phyloP scores from a whole-genome alignment of 2,797 vertebrate genomes.

The Microctenopoma steveboyesi region DNA sequence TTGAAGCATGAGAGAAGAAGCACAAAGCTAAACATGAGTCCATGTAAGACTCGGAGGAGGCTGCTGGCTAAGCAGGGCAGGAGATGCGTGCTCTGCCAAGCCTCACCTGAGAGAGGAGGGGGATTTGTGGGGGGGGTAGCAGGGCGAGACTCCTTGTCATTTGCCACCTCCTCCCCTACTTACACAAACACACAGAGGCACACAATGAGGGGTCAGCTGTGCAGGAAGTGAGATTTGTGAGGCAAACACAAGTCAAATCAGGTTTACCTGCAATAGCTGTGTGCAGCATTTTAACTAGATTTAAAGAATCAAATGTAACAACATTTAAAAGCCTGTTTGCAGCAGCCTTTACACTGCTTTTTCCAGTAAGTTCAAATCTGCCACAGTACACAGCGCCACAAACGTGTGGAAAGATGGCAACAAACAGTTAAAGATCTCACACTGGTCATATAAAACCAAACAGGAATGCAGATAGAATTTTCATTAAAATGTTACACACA shows the following conservation, averaged over 20 bases:
- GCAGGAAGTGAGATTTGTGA: slow-evolving; percentile 36
- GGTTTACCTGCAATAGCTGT: slow-evolving; percentile 2
- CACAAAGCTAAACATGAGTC: background rate
- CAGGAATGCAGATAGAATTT: background rate
- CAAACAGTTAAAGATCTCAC: background rate
- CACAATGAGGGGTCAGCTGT: slow-evolving; percentile 40
- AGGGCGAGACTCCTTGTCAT: slow-evolving; percentile 80
- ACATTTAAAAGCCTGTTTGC: background rate
- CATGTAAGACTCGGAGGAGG: slow-evolving; percentile 25
- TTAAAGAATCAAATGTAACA: background rate
- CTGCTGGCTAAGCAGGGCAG: slow-evolving; percentile 40
- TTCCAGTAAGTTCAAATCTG: background rate
- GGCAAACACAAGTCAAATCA: slow-evolving; percentile 16
- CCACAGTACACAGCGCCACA: too few relatives aligned
- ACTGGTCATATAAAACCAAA: too few relatives aligned
- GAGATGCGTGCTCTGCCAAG: slow-evolving; percentile 31
- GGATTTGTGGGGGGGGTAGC: slow-evolving; percentile 81
- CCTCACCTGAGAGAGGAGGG: slow-evolving; percentile 89
- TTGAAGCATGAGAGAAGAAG: slow-evolving; percentile 38
- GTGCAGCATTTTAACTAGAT: slow-evolving; percentile 3
- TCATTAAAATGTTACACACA: slow-evolving; percentile 14
- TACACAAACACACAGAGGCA: slow-evolving; percentile 52
- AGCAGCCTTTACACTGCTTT: background rate
- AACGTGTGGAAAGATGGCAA: too few relatives aligned
- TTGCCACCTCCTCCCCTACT: slow-evolving; percentile 83